Percentiles rank a stretch among this genome's conserved stretches.
Evolutionary conservation across 2,797 vertebrate genomes (phyloP).

Genomic region (Cheirogaleus major): DNA sequence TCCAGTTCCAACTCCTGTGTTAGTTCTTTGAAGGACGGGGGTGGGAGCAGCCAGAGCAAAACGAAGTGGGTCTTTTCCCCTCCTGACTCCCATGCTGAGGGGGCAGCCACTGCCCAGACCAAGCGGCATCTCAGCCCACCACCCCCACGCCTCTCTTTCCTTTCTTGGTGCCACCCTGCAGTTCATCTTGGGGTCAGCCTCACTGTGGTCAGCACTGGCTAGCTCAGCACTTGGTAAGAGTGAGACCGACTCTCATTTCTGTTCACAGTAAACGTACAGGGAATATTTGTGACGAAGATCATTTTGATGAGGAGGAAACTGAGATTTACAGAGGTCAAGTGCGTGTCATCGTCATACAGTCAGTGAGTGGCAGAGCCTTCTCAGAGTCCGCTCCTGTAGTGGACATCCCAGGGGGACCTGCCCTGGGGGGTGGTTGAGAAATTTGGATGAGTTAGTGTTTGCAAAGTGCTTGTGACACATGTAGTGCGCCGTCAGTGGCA

Average conservation of each 20-base stretch:
- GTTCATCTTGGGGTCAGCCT: neutral
- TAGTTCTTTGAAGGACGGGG: neutral
- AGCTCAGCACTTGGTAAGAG: neutral
- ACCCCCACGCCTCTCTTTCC: neutral
- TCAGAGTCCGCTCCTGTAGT: neutral
- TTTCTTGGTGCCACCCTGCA: rapidly evolving
- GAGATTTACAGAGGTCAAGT: neutral
- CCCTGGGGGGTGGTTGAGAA: neutral
- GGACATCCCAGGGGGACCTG: rapidly evolving
- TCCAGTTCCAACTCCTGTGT: neutral
- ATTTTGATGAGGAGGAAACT: neutral
- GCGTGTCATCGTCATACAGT: no score
- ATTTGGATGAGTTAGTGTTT: rapidly evolving
- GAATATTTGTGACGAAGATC: neutral
- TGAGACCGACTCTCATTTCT: neutral
- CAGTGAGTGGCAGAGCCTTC: rapidly evolving
- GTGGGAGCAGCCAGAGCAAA: neutral
- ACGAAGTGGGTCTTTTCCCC: rapidly evolving
- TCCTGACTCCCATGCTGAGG: rapidly evolving
- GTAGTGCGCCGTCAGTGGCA: rapidly evolving
- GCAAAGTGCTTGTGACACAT: neutral
- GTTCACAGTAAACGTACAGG: neutral
- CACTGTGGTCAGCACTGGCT: neutral
- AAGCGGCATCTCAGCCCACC: neutral
- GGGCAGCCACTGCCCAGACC: neutral